A percentile compares a stretch with the other conserved stretches of the same genome.
Conservation (phyloP, 1,140 invertebrate species). For the Trichonephila inaurata region DNA sequence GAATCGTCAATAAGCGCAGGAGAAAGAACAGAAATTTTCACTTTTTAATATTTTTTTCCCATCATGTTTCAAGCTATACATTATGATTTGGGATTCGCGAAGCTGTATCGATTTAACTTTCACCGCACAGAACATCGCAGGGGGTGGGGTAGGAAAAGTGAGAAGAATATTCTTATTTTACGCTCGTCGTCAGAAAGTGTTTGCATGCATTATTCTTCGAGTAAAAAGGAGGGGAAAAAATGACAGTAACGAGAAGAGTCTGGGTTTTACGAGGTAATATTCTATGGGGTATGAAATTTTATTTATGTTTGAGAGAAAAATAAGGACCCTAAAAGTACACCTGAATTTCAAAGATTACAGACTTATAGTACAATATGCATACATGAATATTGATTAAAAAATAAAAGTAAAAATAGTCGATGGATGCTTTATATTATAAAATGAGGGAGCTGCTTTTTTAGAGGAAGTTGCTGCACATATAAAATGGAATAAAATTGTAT, state of each 20-base stretch:
- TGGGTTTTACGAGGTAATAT: constrained; percentile 46
- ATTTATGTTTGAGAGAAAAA: constrained; percentile 33
- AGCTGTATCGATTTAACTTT: constrained; percentile 55
- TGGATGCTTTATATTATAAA: too few relatives aligned
- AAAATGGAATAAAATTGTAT: too few relatives aligned
- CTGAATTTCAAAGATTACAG: constrained; percentile 19
- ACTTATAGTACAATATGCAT: not conserved
- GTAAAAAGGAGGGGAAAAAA: not conserved
- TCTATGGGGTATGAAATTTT: constrained; percentile 32
- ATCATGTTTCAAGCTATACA: constrained; percentile 1
- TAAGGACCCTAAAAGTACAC: constrained; percentile 4
- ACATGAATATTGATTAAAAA: not conserved
- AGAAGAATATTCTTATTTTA: constrained; percentile 45
- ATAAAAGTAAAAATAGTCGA: too few relatives aligned
- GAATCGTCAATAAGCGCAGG: not conserved
- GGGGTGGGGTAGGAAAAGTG: not conserved
- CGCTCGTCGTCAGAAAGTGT: constrained; percentile 34
- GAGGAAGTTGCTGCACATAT: too few relatives aligned
- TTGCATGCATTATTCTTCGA: constrained; percentile 54
- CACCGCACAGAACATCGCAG: not conserved
- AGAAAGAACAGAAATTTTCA: not conserved
- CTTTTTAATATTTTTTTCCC: constrained; percentile 26
- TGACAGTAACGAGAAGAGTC: constrained; percentile 2
- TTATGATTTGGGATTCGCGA: constrained; percentile 41
- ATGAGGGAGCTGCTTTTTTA: too few relatives aligned